Base-by-base conservation (phyloP, 2,888 invertebrate genomes). In the Melitaea athalia region DNA sequence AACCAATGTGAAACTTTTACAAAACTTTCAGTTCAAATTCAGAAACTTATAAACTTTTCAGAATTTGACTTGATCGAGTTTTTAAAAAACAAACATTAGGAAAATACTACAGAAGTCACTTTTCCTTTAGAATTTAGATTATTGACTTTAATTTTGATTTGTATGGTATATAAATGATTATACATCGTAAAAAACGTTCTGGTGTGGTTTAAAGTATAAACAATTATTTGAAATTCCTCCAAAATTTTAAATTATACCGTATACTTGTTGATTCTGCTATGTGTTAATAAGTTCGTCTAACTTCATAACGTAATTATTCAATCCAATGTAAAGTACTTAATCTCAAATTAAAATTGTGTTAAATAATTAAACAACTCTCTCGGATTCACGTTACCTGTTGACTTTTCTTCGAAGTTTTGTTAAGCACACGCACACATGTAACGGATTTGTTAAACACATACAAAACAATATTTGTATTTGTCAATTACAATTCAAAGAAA, bases 21-120 rank as follows among this genome's bases (percentile, higher is more conserved):
- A 8, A 15, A 57, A 57, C 38, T 42, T 57, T 14, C 33, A 3
- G 38, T 38, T 57, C 57, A n/a, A 0, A 57, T 31, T 42, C 3
- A 15, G n/a, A 11, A 57, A 38, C 33, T 42, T 42, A 11, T 8
- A 57, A 57, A 38, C 57, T 57, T 57, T n/a, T n/a, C 38, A 38
- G n/a, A 38, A 57, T 42, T 57, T 38, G 57, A 38, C 38, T 57
- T 15, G 10, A 4, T 33, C 33, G 33, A 57, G 57, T 57, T 57
- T 55, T 57, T n/a, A 8, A 24, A 38, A 42, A 38, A 15, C 57
- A 57, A 57, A 57, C 57, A 57, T 57, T 57, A 7, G 57, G 15
- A 38, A 55, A 38, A 14, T 24, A 53, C 31, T n/a, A 10, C n/a
- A 33, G 31, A 12, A 24, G 53, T 31, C 12, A 33, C 14, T 31